Base-by-base conservation (phyloP, 2,113 vertebrate species). In the Scolopax mira region DNA sequence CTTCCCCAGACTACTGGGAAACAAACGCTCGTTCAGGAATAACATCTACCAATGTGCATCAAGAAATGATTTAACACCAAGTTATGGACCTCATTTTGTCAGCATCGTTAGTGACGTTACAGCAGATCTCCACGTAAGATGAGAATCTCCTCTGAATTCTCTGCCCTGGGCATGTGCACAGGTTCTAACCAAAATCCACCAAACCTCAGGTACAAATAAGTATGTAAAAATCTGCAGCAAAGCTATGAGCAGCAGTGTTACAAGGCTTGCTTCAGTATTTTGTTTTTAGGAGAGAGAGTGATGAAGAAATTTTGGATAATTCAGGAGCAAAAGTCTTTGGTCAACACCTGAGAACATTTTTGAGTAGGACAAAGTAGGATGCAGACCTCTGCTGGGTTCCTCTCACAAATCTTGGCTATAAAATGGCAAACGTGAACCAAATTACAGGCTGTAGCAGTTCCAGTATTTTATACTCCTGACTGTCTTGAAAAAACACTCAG, bases 11-110 rank as follows among this genome's bases (percentile, higher is more conserved):
- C 64, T 51, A 24, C 28, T 11, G n/a, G 37, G 31, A 46, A 81
- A 74, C 31, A 41, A 33, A 39, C 10, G 6, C 5, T 22, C 16
- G 33, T 44, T 88, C 57, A 72, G 18, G 22, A 62, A 41, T 18
- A 7, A 9, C 6, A 4, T 18, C 39, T n/a, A 19, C 41, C 25
- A 31, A 1, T 1, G 13, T 23, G 16, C 8, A 23, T 52, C 57
- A n/a, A 17, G 19, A 48, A 35, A 8, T 13, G 23, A 64, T 51
- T 48, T 21, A 64, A 72, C 85, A 35, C 7, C 19, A 57, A 51
- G 30, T 28, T 60, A 31, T 5, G 16, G 33, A 52, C 27, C 18
- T 88, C 21, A 3, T n/a, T 92, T 30, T 85, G 62, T 48, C 71
- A 88, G 71, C 33, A 69, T 30, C 65, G 4, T 75, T 52, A 7